Evolutionary conservation across 64 coral and sea anemone genomes (phyloP).

Genomic region (Montipora cactus): DNA sequence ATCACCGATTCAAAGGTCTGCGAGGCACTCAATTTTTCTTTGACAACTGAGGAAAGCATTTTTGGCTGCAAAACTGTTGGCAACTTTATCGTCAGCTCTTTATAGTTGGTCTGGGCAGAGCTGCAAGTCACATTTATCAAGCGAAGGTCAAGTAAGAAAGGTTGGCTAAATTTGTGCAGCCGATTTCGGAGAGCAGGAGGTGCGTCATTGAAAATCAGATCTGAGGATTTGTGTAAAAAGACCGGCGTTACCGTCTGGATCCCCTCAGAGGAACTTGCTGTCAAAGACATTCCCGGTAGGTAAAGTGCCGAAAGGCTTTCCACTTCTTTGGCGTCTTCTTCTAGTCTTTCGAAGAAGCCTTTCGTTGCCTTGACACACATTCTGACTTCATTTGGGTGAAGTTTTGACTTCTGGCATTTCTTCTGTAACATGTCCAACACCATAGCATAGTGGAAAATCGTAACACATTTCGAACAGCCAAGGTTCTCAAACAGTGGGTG

Average conservation of each 20-base stretch:
- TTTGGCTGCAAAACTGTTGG: constrained; percentile 24
- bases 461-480: too few species aligned
- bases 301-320: too few species aligned
- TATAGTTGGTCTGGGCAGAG: constrained; percentile 4
- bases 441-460: too few species aligned
- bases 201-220: constrained; percentile 59
- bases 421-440: too few species aligned
- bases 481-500: too few species aligned
- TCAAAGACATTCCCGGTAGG: not conserved
- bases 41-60: constrained; percentile 52
- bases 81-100: constrained; percentile 35
- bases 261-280: not conserved
- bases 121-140: not conserved
- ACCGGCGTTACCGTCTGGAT: not conserved
- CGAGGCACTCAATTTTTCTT: not conserved
- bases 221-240: constrained; percentile 32
- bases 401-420: too few species aligned
- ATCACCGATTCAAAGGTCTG: not conserved
- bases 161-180: constrained; percentile 5
- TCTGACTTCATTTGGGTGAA: too few species aligned
- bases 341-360: too few species aligned
- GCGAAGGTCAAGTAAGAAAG: constrained; percentile 9
- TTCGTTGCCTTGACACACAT: too few species aligned
- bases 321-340: too few species aligned
- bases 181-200: not conserved